Conservation (phyloP, 1,140 invertebrate species). For the Drosophila lini region DNA sequence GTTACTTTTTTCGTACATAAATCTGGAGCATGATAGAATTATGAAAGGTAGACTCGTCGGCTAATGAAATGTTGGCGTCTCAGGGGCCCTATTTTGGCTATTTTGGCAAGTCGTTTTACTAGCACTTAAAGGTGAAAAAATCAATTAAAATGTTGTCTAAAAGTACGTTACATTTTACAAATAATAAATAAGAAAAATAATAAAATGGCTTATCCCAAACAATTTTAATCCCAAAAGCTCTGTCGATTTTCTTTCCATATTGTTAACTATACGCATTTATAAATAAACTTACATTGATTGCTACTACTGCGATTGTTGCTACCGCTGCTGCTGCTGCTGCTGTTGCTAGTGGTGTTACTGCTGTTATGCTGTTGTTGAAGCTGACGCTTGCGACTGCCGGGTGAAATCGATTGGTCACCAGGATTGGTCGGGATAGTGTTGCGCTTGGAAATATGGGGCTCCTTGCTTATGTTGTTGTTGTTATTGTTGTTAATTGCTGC, state of each 20-base stretch:
- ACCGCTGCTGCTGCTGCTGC: conserved; percentile 18
- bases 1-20: not conserved
- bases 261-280: not conserved
- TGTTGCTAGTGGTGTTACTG: conserved; percentile 11
- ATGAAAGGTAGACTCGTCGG: not conserved
- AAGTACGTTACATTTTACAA: too few relatives aligned
- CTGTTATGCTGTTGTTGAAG: conserved; percentile 41
- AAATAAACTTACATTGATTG: conserved; percentile 46
- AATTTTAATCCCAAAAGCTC: not conserved
- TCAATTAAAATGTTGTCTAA: too few relatives aligned
- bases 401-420: conserved; percentile 50
- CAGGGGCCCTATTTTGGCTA: not conserved
- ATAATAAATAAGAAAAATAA: too few relatives aligned
- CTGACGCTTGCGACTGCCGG: conserved; percentile 68
- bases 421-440: conserved; percentile 11
- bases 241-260: not conserved
- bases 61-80: not conserved
- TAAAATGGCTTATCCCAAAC: not conserved
- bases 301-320: conserved; percentile 37
- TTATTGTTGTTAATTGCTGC: conserved; percentile 10
- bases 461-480: conserved; percentile 32
- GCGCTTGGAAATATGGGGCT: conserved; percentile 34
- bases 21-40: not conserved
- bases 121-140: too few relatives aligned
- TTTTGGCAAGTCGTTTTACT: too few relatives aligned